phyloP scores from a whole-genome alignment of 2,888 invertebrate species.

The Amblyjoppa proteus region DNA sequence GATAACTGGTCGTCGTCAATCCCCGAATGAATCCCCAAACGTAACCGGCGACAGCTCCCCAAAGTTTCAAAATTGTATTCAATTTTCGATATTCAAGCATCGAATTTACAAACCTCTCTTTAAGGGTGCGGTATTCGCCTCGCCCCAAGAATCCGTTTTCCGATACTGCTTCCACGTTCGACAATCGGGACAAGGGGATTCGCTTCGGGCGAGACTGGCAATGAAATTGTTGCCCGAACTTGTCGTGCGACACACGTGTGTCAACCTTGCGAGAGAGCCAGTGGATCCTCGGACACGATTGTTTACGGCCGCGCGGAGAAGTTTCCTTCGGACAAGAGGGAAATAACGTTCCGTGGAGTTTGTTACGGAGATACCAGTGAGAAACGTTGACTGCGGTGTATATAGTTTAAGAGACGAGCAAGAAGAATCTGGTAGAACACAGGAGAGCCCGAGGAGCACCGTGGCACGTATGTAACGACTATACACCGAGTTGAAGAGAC shows the following conservation, averaged over 20 bases:
- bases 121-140: neutral
- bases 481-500: conserved; percentile 61
- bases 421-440: conserved; percentile 28
- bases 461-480: conserved; percentile 45
- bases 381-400: conserved; percentile 15
- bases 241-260: conserved; percentile 74
- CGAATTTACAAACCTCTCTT: neutral
- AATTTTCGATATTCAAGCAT: neutral
- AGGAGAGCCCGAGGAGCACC: conserved; percentile 24
- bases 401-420: conserved; percentile 29
- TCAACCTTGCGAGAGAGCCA: conserved; percentile 48
- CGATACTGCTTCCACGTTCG: neutral
- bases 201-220: neutral
- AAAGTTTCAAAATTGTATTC: neutral
- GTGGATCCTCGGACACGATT: conserved; percentile 68
- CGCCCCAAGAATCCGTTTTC: neutral
- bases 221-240: conserved; percentile 7
- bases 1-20: neutral
- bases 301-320: conserved; percentile 3
- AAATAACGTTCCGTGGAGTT: conserved; percentile 5
- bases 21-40: too few species aligned
- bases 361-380: conserved; percentile 11
- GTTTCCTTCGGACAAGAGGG: neutral
- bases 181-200: neutral
- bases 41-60: too few species aligned